Percentiles rank a stretch among this genome's conserved stretches.
Evolutionary conservation across 2,888 invertebrate species (phyloP).

Genomic region (Leptopterna dolabrata): DNA sequence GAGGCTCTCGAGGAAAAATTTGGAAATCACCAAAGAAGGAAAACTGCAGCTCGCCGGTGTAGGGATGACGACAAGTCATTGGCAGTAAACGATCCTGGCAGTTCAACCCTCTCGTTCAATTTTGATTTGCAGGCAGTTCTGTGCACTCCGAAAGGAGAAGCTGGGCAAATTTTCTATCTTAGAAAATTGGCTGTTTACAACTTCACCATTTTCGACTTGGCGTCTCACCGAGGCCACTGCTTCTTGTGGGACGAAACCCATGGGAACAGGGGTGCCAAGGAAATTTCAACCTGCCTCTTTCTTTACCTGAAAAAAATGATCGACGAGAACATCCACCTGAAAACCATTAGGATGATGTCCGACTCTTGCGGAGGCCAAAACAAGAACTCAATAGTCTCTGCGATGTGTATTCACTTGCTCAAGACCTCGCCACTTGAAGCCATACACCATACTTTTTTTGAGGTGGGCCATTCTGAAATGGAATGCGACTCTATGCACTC

Average conservation of each 20-base stretch:
- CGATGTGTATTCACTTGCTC: conserved; percentile 28
- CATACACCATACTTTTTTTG: conserved; percentile 36
- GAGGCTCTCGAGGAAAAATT: conserved; percentile 29
- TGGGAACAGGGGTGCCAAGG: neutral
- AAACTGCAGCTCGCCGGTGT: conserved; percentile 10
- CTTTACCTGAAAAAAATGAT: neutral
- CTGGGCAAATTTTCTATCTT: conserved; percentile 25
- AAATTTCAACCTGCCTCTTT: neutral
- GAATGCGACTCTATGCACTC: conserved; percentile 29
- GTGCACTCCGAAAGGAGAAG: conserved; percentile 22
- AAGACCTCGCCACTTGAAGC: neutral
- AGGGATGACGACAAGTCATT: conserved; percentile 35
- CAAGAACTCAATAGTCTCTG: conserved; percentile 17
- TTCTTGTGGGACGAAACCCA: conserved; percentile 25
- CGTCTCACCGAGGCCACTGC: conserved; percentile 25
- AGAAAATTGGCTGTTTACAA: conserved; percentile 25
- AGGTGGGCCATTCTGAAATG: conserved; percentile 18
- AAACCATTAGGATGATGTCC: conserved; percentile 25
- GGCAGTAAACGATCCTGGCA: neutral
- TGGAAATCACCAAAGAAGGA: conserved; percentile 21
- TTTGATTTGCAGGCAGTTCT: conserved; percentile 32
- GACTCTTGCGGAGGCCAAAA: conserved; percentile 36
- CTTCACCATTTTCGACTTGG: conserved; percentile 21
- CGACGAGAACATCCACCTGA: neutral
- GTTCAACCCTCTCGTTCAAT: conserved; percentile 7